Evolutionary conservation across 2,797 vertebrate genomes (phyloP), one percentile per base, ranked within the genome.

Genomic region (Schizopygopsis pylzovi): DNA sequence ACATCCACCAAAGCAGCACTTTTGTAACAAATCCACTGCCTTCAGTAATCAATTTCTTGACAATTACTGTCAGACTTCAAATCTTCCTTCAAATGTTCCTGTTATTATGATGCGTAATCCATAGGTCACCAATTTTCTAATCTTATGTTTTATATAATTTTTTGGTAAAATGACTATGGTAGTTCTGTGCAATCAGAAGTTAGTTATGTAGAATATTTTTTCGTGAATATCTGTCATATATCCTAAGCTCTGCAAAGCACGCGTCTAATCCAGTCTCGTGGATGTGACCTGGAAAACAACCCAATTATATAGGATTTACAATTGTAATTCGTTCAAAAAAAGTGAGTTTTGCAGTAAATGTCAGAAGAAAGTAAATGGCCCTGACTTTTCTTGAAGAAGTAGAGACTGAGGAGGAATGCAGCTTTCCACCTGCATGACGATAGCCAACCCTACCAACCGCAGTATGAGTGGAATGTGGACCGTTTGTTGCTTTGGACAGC

Each of bases 381-480:
- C n/a, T 78, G 63, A 85, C 59, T 56, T 79, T 45, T 71, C 25
- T n/a, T 39, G 73, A 79, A 41, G 15, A 39, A 49, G 12, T 45
- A 15, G 47, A 39, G 28, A 43, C 33, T 56, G 65, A 65, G 33
- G 9, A 87, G 80, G 83, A 88, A 84, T 85, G 75, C 20, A n/a
- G 67, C 54, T 65, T 54, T 86, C 85, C 76, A 82, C 68, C 84
- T 86, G 84, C 76, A 47, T 78, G 84, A 88, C 80, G 52, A 77
- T 84, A 87, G 79, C 82, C 85, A 88, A 85, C 68, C 54, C 83
- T 76, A 45, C 43, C 47, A 52, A 85, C 70, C 61, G n/a, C 79
- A 85, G 85, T 81, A 85, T 85, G 86, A 81, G 52, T 81, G 88
- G 90, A 88, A 88, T 87, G 72, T 85, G 10, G 41, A 56, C 59